Conservation (phyloP, 2,113 vertebrate species). For the Eleginops maclovinus region DNA sequence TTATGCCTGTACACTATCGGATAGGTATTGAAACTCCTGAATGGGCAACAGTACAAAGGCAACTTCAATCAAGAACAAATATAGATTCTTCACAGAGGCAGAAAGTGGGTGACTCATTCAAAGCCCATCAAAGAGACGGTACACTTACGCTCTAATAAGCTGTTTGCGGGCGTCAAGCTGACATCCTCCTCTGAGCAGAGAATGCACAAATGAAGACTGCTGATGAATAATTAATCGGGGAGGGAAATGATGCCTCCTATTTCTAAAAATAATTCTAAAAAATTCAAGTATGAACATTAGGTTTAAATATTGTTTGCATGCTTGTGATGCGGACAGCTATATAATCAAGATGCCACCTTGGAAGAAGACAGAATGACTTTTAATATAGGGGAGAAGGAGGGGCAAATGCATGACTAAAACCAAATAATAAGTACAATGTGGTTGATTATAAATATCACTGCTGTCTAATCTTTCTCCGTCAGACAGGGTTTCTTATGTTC, state of each 20-base stretch:
- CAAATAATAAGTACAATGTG: not conserved
- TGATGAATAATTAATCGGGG: conserved; percentile 66
- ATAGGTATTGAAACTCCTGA: conserved; percentile 35
- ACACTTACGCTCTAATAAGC: conserved; percentile 65
- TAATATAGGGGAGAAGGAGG: not conserved
- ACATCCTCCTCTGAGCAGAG: conserved; percentile 45
- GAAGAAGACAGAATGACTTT: not conserved
- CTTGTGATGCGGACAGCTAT: not conserved
- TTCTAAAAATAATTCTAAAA: conserved; percentile 42
- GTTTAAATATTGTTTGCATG: conserved; percentile 41
- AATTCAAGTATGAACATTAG: conserved; percentile 23
- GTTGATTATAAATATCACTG: conserved; percentile 3
- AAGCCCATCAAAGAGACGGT: conserved; percentile 61
- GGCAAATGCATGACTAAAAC: not conserved
- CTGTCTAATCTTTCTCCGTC: not conserved
- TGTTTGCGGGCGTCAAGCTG: conserved; percentile 59
- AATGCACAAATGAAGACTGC: conserved; percentile 46
- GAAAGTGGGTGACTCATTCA: conserved; percentile 59
- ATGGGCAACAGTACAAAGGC: conserved; percentile 29
- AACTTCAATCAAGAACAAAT: conserved; percentile 48
- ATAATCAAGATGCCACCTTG: conserved; percentile 40
- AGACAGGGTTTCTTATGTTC: not conserved
- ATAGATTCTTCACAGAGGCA: conserved; percentile 18
- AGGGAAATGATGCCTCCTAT: conserved; percentile 42
- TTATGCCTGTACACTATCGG: not conserved